A percentile compares a stretch with the other conserved stretches of the same genome.
These are phyloP conservation scores for Laupala kohalensis DNA, from an alignment of 1,140 invertebrate species.

Conservation along the genomic window DNA sequence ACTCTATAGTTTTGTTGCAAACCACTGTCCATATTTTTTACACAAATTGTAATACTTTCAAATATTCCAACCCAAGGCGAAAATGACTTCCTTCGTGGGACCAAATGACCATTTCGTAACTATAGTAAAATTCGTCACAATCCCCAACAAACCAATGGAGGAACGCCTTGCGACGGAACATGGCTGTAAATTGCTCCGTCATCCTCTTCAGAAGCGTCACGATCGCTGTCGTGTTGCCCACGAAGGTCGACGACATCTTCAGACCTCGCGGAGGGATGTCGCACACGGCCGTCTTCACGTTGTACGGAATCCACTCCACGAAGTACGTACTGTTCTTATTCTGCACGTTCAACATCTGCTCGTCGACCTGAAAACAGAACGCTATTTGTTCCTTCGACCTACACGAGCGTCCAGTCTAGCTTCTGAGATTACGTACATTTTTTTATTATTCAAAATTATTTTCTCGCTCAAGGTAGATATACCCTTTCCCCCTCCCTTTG, in stretches of 20 bases:
- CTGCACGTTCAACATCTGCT: constrained; percentile 38
- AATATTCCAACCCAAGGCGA: constrained; percentile 61
- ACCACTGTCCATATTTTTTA: not conserved
- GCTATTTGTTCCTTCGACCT: too few species aligned
- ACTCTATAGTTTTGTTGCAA: too few species aligned
- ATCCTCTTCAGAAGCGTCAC: constrained; percentile 49
- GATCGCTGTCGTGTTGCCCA: constrained; percentile 38
- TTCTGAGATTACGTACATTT: too few species aligned
- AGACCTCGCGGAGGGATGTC: constrained; percentile 24
- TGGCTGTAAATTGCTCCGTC: constrained; percentile 42
- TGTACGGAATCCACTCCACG: constrained; percentile 37
- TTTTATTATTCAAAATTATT: too few species aligned
- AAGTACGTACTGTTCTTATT: constrained; percentile 43
- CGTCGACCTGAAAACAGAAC: constrained; percentile 44
- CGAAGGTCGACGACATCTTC: constrained; percentile 34
- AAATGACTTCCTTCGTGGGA: too few species aligned
- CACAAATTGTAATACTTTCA: not conserved
- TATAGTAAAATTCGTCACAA: too few species aligned
- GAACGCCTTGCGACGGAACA: constrained; percentile 46
- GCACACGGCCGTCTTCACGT: constrained; percentile 21
- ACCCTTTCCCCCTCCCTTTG: too few species aligned
- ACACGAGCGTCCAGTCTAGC: too few species aligned
- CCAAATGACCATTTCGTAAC: too few species aligned
- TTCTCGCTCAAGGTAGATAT: too few species aligned
- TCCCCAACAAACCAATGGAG: too few species aligned